Evolutionary conservation across 2,113 vertebrate species (phyloP).

Genomic region (Passer montanus): DNA sequence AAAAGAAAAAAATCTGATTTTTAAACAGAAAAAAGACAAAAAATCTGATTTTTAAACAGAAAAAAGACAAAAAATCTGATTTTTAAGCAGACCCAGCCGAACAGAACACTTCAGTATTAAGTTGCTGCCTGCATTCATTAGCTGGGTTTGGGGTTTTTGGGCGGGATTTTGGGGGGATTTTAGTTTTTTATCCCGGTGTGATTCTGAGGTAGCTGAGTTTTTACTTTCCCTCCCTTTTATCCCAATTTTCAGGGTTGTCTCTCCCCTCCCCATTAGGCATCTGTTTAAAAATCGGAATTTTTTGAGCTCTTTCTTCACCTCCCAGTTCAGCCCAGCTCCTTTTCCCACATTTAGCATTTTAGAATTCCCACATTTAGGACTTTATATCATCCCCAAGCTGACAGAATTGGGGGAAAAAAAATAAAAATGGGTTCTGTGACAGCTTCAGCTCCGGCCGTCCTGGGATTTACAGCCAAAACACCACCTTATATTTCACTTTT

Average conservation of each 20-base stretch:
- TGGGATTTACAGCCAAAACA: background rate
- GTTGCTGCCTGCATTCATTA: background rate
- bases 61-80: background rate
- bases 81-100: background rate
- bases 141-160: background rate
- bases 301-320: background rate
- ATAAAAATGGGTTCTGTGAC: background rate
- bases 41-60: no score
- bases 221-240: background rate
- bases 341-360: background rate
- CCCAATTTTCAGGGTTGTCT: background rate
- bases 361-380: background rate
- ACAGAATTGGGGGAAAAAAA: background rate
- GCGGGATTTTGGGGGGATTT: background rate
- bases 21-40: no score
- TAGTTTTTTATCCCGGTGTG: background rate
- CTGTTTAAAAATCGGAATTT: background rate
- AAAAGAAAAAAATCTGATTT: no score
- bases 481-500: background rate
- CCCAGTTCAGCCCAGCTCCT: background rate
- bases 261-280: background rate
- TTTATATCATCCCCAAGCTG: background rate
- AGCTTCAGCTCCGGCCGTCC: background rate
- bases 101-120: background rate
- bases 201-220: background rate